Conservation (phyloP, 2,888 invertebrate genomes). For the Tuberolachnus salignus region DNA sequence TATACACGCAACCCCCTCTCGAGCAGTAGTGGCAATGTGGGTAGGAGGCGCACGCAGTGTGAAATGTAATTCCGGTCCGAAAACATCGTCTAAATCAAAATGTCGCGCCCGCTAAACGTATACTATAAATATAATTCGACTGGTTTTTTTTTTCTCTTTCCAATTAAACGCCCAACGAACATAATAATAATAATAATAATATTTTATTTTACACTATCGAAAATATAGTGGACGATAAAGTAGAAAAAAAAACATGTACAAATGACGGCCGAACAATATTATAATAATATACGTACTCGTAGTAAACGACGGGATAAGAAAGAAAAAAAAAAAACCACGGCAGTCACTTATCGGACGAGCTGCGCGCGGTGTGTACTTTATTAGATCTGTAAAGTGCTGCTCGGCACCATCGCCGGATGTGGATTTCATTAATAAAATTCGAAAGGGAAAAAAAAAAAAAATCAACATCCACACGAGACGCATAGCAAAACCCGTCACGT, state of each 20-base stretch:
- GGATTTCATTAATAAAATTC: conserved; percentile 47
- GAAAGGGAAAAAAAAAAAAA: not conserved
- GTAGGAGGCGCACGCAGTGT: not conserved
- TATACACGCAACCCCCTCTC: no score
- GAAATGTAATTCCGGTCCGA: not conserved
- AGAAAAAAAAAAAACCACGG: not conserved
- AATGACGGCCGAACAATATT: not conserved
- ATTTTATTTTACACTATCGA: not conserved
- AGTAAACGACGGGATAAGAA: no score
- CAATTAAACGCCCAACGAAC: not conserved
- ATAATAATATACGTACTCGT: not conserved
- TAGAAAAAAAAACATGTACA: not conserved
- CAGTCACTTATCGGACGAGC: not conserved
- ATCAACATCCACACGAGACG: not conserved
- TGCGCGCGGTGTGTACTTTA: conserved; percentile 8
- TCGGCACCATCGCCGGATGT: conserved; percentile 46
- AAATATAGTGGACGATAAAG: not conserved
- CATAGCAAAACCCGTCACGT: conserved; percentile 42
- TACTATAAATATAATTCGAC: no score
- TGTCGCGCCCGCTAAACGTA: no score
- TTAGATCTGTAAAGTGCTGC: conserved; percentile 10
- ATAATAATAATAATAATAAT: no score
- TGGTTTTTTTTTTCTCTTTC: no score
- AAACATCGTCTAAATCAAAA: not conserved
- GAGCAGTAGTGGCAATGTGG: not conserved